Evolutionary conservation across 2,888 invertebrate genomes (phyloP), one percentile per base, ranked within the genome.

Genomic region (Apoda limacodes): DNA sequence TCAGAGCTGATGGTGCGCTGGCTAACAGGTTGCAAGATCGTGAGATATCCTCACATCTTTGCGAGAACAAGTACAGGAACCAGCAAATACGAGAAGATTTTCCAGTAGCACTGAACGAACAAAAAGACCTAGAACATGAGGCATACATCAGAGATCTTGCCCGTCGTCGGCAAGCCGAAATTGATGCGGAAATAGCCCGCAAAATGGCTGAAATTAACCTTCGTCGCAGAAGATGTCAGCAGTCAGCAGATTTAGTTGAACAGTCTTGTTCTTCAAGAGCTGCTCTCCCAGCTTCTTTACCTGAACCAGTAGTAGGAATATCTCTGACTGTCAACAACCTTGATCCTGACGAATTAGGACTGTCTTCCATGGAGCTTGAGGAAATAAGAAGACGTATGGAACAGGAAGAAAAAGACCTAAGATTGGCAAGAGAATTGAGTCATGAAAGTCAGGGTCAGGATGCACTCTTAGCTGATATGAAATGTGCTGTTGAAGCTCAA

Each of bases 21-120:
- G 81, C 81, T 4, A 74, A 80, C 42, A 66, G 72, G 3, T 52
- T 82, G 23, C 81, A 82, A 42, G 81, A 82, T 48, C 68, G 78
- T 2, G 81, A 82, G 48, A 81, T 81, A 32, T 75, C 75, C 1
- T 69, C 76, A 3, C 81, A 80, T 36, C 62, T 81, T 19, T 74
- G 72, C 37, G 80, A 78, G 45, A 82, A 82, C 48, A 56, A 78
- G 40, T 70, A 54, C 42, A 63, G 81, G 6, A 82, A 82, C 46
- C 80, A 80, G 43, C 80, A 74, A 48, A 82, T 82, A 25, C 63
- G 81, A 2, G 81, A 80, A 34, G 81, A 82, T 44, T 82, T 80
- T 33, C 81, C 81, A 0, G 62, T 81, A 7, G 81, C 81, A 3
- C 49, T 80, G 6, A 71, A 48, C 38, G 80, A 78, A 36, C 81